phyloP scores from a whole-genome alignment of 2,113 vertebrate genomes.

The chimpanzee (Pan troglodytes) region NHGRI_mPanTro3-v2.1_pri NC_072419.2:50762501-50763000 shows the following conservation, averaged over 20 bases:
- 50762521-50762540: background rate
- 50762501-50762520: background rate
- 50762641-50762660: constrained; percentile 90
- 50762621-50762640: constrained; percentile 90
- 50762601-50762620: constrained; percentile 93
- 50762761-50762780: constrained; percentile 20
- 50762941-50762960: background rate
- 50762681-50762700: constrained; percentile 94
- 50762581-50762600: background rate
- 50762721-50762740: constrained; percentile 87
- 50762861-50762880: background rate
- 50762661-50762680: constrained; percentile 94
- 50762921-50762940: constrained; percentile 35
- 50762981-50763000: background rate
- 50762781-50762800: background rate
- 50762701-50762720: constrained; percentile 93
- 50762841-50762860: background rate
- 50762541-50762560: background rate
- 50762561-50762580: background rate
- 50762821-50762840: background rate
- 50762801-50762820: background rate
- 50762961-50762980: background rate
- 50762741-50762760: constrained; percentile 87
- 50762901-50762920: background rate
- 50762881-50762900: constrained; percentile 36